These are phyloP conservation scores for Odontothrips loti DNA, from an alignment of 2,888 invertebrate species.

Conservation along the genomic window DNA sequence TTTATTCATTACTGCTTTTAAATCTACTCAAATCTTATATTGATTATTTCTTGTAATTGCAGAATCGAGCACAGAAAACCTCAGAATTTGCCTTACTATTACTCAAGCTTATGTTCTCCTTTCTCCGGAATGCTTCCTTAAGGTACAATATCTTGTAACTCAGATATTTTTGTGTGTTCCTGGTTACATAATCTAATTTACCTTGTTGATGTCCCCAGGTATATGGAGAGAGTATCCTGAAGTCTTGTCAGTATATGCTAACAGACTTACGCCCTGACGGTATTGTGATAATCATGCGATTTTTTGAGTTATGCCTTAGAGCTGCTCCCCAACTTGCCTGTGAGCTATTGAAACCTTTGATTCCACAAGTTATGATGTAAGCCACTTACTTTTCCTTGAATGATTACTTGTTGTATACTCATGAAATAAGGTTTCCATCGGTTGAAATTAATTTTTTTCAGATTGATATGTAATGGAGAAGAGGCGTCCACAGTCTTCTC, in stretches of 20 bases:
- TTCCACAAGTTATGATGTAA: conserved; percentile 59
- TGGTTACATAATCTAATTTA: neutral
- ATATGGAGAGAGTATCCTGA: conserved; percentile 66
- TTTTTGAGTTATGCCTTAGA: conserved; percentile 72
- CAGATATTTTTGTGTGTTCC: conserved; percentile 29
- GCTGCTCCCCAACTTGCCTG: conserved; percentile 66
- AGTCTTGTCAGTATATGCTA: conserved; percentile 65
- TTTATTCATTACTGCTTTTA: conserved; percentile 29
- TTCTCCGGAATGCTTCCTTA: conserved; percentile 70
- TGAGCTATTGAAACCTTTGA: conserved; percentile 58
- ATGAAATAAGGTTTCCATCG: conserved; percentile 15
- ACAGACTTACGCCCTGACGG: conserved; percentile 74
- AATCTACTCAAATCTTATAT: conserved; percentile 31
- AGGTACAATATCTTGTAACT: conserved; percentile 38
- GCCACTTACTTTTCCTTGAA: conserved; percentile 38
- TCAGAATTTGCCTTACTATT: conserved; percentile 73
- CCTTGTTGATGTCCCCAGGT: conserved; percentile 46
- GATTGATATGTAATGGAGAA: conserved; percentile 63
- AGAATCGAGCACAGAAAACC: conserved; percentile 79
- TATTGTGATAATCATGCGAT: conserved; percentile 64
- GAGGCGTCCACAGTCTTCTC: conserved; percentile 69
- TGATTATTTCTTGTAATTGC: conserved; percentile 40
- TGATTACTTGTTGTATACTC: conserved; percentile 24
- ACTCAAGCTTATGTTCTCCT: conserved; percentile 77
- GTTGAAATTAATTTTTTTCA: conserved; percentile 43